A percentile compares a stretch with the other conserved stretches of the same genome.
Evolutionary conservation across 2,113 vertebrate species (phyloP).

Genomic region (Ptyas mucosa): DNA sequence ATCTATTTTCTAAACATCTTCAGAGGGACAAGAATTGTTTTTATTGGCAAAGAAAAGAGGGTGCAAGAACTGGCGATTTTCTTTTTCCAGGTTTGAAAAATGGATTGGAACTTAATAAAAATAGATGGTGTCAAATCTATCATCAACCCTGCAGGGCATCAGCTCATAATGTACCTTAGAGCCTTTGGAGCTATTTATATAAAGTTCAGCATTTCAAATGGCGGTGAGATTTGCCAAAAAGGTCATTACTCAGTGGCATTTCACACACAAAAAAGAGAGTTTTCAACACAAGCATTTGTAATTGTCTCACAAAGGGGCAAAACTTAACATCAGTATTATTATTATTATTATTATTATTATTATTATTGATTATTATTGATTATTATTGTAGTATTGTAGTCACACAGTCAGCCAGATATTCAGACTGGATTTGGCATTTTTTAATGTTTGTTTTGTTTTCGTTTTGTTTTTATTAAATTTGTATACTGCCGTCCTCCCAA

Average conservation of each 20-base stretch:
- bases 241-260: neutral
- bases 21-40: neutral
- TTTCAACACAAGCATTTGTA: neutral
- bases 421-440: neutral
- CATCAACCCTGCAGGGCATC: neutral
- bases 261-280: neutral
- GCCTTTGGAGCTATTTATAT: slow-evolving; percentile 24
- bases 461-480: too few species aligned
- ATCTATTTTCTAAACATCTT: neutral
- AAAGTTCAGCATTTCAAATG: neutral
- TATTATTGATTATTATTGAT: neutral
- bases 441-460: too few species aligned
- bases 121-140: slow-evolving; percentile 31
- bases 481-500: too few species aligned
- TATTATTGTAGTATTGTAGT: neutral
- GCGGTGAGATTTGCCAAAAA: neutral
- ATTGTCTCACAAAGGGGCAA: slow-evolving; percentile 21
- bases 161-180: slow-evolving; percentile 34
- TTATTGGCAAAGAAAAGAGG: neutral
- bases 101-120: slow-evolving; percentile 16
- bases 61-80: neutral
- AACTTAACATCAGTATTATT: neutral
- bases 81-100: neutral
- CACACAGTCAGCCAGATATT: neutral
- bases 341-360: too few species aligned